These are phyloP conservation scores for Uria aalge DNA, from an alignment of 2,113 vertebrate species.

Conservation along the genomic window DNA sequence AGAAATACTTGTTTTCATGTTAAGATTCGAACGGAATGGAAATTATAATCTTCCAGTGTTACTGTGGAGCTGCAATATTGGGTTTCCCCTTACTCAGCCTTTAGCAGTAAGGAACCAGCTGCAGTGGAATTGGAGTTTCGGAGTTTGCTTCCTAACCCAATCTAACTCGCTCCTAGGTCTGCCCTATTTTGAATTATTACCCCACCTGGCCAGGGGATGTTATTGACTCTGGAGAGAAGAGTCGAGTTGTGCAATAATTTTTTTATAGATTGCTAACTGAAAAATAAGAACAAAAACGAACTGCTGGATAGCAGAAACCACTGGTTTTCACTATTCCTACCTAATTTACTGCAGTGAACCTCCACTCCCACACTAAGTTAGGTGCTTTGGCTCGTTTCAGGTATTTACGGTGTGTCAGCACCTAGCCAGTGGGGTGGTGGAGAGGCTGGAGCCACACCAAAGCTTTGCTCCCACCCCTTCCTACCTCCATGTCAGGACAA, in stretches of 20 bases:
- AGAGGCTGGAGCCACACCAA: background rate
- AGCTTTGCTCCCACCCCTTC: background rate
- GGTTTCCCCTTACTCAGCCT: constrained; percentile 65
- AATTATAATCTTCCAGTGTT: constrained; percentile 57
- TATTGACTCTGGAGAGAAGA: constrained; percentile 65
- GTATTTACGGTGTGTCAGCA: constrained; percentile 7
- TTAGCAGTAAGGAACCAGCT: constrained; percentile 59
- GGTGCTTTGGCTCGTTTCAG: constrained; percentile 36
- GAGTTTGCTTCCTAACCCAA: constrained; percentile 60
- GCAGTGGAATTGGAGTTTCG: constrained; percentile 3
- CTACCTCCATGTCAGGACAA: background rate
- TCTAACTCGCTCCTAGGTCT: constrained; percentile 50
- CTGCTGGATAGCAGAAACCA: constrained; percentile 59
- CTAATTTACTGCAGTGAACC: constrained; percentile 49
- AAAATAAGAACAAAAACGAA: constrained; percentile 71
- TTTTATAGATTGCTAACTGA: constrained; percentile 62
- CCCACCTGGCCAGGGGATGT: constrained; percentile 57
- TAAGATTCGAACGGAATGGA: constrained; percentile 64
- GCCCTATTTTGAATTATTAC: constrained; percentile 60
- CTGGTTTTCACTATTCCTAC: constrained; percentile 45
- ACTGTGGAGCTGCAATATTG: constrained; percentile 55
- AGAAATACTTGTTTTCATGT: constrained; percentile 51
- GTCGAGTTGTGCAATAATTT: constrained; percentile 53
- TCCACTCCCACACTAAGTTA: background rate
- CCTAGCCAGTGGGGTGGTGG: background rate